phyloP scores from a whole-genome alignment of 2,888 invertebrate species.

The Orthosia cruda region DNA sequence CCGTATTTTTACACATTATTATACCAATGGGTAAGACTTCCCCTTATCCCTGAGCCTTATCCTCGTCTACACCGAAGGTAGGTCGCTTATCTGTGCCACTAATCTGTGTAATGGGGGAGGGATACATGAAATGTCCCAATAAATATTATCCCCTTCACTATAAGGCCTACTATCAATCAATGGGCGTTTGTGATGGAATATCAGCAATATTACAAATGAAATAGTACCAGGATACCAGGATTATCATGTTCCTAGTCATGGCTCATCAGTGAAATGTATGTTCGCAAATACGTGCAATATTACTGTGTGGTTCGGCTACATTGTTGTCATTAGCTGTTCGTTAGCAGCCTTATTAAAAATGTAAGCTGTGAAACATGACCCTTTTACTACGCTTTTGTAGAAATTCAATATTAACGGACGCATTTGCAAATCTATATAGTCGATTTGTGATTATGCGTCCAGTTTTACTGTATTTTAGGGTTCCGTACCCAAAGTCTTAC shows the following conservation, averaged over 20 bases:
- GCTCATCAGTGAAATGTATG: constrained; percentile 26
- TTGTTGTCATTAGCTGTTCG: constrained; percentile 32
- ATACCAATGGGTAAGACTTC: not conserved
- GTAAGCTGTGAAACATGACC: constrained; percentile 5
- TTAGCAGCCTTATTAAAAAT: constrained; percentile 46
- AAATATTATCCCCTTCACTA: constrained; percentile 21
- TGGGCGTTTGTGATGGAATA: constrained; percentile 26
- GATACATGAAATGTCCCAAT: constrained; percentile 37
- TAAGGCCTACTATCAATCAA: constrained; percentile 48
- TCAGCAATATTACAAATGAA: constrained; percentile 28
- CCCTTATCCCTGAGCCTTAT: not conserved
- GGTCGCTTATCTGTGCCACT: constrained; percentile 26
- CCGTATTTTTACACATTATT: not conserved
- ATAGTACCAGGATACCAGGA: constrained; percentile 22
- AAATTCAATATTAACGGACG: constrained; percentile 12
- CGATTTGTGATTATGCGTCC: not conserved
- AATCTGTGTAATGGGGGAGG: constrained; percentile 34
- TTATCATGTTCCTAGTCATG: constrained; percentile 24
- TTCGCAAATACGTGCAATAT: constrained; percentile 28
- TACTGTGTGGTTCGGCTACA: constrained; percentile 13
- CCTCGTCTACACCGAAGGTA: constrained; percentile 8
- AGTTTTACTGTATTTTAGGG: too few relatives aligned
- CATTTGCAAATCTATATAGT: not conserved
- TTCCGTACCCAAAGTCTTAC: too few relatives aligned
- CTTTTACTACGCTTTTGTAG: constrained; percentile 8